Evolutionary conservation across 2,888 invertebrate genomes (phyloP).

Genomic region (Mimumesa dahlbomi): DNA sequence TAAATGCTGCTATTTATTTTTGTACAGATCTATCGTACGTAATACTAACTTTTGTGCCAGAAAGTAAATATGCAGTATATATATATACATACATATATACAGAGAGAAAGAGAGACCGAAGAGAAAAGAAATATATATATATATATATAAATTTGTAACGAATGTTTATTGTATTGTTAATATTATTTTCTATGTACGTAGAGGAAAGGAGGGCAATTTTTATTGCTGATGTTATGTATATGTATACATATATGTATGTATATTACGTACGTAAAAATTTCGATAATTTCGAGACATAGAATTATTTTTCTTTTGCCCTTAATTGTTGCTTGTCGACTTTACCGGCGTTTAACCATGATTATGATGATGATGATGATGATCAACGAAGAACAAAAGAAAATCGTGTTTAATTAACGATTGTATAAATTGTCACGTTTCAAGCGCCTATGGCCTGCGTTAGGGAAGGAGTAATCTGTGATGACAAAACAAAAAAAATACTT

Average conservation of each 20-base stretch:
- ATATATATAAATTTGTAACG: slow-evolving; percentile 20
- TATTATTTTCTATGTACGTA: slow-evolving; percentile 37
- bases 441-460: slow-evolving; percentile 21
- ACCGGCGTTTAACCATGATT: not conserved
- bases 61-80: slow-evolving; percentile 62
- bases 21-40: slow-evolving; percentile 76
- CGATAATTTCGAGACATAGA: slow-evolving; percentile 6
- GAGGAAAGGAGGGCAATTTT: slow-evolving; percentile 30
- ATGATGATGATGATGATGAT: not conserved
- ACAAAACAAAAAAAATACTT: slow-evolving; percentile 40
- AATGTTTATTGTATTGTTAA: slow-evolving; percentile 51
- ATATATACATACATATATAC: slow-evolving; percentile 56
- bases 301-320: slow-evolving; percentile 18
- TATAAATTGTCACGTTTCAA: slow-evolving; percentile 2
- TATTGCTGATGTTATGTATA: slow-evolving; percentile 38
- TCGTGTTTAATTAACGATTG: not conserved
- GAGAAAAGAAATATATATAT: slow-evolving; percentile 10
- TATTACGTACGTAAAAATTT: slow-evolving; percentile 5
- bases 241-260: slow-evolving; percentile 15
- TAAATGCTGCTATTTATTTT: slow-evolving; percentile 78
- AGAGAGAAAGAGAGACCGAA: slow-evolving; percentile 49
- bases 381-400: not conserved
- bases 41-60: slow-evolving; percentile 76
- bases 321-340: slow-evolving; percentile 21
- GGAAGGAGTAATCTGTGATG: slow-evolving; percentile 58